These are phyloP conservation scores for Icerya purchasi DNA, from an alignment of 2,888 invertebrate species.

Conservation along the genomic window DNA sequence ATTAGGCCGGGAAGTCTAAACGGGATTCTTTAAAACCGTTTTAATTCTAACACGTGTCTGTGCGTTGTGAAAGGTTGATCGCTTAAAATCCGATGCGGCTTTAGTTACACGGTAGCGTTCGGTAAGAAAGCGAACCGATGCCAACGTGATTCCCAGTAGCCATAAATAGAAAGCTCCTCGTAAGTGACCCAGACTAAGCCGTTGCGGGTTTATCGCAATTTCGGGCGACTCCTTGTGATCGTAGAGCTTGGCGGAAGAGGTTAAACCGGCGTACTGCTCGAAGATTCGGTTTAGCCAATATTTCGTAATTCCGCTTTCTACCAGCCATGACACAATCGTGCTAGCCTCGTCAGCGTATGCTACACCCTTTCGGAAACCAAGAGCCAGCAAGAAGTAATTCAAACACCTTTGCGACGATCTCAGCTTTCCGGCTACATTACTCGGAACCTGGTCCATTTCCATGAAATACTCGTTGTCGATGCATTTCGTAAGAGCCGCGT, in stretches of 20 bases:
- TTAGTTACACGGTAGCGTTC: too few species aligned
- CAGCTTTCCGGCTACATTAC: slow-evolving; percentile 10
- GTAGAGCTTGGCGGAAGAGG: slow-evolving; percentile 14
- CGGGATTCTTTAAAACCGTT: too few species aligned
- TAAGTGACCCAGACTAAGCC: slow-evolving; percentile 12
- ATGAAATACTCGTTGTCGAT: slow-evolving; percentile 14
- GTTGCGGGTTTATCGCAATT: not conserved
- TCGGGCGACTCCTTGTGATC: slow-evolving; percentile 11
- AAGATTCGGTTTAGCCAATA: slow-evolving; percentile 15
- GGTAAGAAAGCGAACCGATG: slow-evolving; percentile 7
- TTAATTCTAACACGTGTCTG: too few species aligned
- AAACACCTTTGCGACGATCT: slow-evolving; percentile 11
- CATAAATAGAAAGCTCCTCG: slow-evolving; percentile 12
- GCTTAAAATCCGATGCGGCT: too few species aligned
- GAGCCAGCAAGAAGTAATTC: slow-evolving; percentile 10
- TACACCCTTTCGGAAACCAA: slow-evolving; percentile 12
- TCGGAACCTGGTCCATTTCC: slow-evolving; percentile 14
- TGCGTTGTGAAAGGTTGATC: too few species aligned
- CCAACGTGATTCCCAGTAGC: slow-evolving; percentile 9
- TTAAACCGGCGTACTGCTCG: slow-evolving; percentile 6
- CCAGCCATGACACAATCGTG: slow-evolving; percentile 11
- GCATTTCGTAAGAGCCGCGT: slow-evolving; percentile 13
- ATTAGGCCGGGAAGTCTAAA: too few species aligned
- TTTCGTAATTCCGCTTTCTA: slow-evolving; percentile 15
- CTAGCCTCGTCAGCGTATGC: slow-evolving; percentile 11